Evolutionary conservation across 2,113 vertebrate species (phyloP), one percentile per base, ranked within the genome.

Genomic region (Hyperopisus bebe): DNA sequence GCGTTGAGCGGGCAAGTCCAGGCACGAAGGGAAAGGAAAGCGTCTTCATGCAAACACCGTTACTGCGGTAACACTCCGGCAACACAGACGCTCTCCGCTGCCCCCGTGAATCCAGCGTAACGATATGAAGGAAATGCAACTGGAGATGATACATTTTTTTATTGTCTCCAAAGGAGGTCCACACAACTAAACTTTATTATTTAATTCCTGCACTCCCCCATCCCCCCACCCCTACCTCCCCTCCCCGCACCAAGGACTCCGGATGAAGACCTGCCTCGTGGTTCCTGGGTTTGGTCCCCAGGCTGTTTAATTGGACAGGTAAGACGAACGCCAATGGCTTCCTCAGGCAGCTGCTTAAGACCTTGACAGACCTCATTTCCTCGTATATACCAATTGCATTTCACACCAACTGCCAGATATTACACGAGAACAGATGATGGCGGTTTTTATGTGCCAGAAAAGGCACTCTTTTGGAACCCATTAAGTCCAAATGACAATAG

Each of bases 11-110:
- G 96, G 93, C 97, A 97, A 95, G 97, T 91, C 96, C 90, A 92
- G 96, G 90, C 97, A 93, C 94, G 97, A 96, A 27, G 47, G 24
- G 35, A 92, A 90, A 77, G 70, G 88, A 91, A 92, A 46, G 92
- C 92, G 82, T 83, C 91, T 58, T 89, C 89, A 89, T 90, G 51
- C 77, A 90, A 93, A 89, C n/a, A 66, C 19, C 82, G 95, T 97
- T 95, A 95, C 96, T 97, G 90, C 96, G 96, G 97, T 92, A 97
- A 97, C 97, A 94, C 90, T 82, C 7, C 84, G 93, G 94, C 94
- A 93, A 90, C 90, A 46, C 92, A 46, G 19, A 82, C 86, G 89
- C 90, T 93, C 89, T 89, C 90, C 89, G 83, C 84, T 89, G 70
- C 7, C 42, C 31, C 51, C 8, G 70, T 80, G 53, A 70, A 88